Evolutionary conservation across 1,140 invertebrate genomes (phyloP).

Genomic region (Drosophila subobscura): DNA sequence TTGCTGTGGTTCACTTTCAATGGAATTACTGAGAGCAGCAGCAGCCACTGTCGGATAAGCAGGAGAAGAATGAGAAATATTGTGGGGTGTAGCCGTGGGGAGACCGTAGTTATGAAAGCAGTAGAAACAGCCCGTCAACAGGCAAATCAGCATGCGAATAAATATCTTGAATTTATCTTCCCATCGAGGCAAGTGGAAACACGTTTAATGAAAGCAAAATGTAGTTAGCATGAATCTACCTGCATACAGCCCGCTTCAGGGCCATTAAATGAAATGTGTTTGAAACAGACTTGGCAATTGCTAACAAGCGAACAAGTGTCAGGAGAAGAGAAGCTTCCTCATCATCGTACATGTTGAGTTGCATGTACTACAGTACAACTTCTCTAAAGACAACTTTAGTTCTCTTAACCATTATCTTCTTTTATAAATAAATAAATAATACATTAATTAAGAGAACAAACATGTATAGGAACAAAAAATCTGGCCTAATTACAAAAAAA

Average conservation of each 20-base stretch:
- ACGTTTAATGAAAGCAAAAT: constrained; percentile 17
- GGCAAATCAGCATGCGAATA: constrained; percentile 20
- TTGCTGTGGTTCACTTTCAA: constrained; percentile 21
- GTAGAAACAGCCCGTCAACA: constrained; percentile 26
- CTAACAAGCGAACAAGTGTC: constrained; percentile 26
- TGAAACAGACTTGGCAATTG: constrained; percentile 24
- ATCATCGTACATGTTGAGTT: background rate
- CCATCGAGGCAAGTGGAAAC: constrained; percentile 11
- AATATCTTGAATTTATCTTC: constrained; percentile 47
- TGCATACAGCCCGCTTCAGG: constrained; percentile 24
- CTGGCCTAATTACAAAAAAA: too few relatives aligned
- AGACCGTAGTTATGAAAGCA: constrained; percentile 8
- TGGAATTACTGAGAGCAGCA: constrained; percentile 23
- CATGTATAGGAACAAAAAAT: too few relatives aligned
- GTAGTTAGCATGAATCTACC: constrained; percentile 6
- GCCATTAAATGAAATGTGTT: constrained; percentile 51
- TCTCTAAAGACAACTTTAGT: too few relatives aligned
- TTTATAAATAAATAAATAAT: too few relatives aligned
- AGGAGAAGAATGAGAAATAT: background rate
- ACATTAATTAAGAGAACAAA: too few relatives aligned
- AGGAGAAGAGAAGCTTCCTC: constrained; percentile 20
- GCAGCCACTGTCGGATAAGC: background rate
- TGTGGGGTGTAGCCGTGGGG: constrained; percentile 4
- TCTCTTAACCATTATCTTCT: too few relatives aligned
- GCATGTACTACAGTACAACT: too few relatives aligned